Evolutionary conservation across 2,797 vertebrate genomes (phyloP).

Genomic region (Hephaestus fuliginosus): DNA sequence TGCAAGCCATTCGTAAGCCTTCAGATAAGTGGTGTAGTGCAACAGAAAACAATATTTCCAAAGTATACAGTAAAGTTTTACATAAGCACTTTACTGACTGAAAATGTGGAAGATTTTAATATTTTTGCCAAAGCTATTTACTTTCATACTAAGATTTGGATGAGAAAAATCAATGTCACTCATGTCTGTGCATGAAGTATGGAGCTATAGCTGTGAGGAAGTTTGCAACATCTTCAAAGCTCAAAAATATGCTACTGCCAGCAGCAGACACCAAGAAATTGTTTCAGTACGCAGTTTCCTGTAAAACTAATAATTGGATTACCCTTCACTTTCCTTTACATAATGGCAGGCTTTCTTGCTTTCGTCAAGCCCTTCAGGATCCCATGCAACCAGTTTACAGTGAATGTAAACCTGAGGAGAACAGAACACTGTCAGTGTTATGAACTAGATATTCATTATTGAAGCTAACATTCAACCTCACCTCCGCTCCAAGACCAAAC

Average conservation of each 20-base stretch:
- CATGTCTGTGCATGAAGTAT: neutral
- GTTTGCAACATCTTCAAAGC: too few species aligned
- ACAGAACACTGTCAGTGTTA: neutral
- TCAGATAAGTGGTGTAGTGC: neutral
- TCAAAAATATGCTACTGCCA: too few species aligned
- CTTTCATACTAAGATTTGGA: neutral
- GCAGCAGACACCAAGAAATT: too few species aligned
- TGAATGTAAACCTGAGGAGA: conserved; percentile 87
- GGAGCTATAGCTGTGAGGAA: neutral
- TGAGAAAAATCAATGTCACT: neutral
- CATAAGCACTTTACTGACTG: neutral
- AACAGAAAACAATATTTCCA: neutral
- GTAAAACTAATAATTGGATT: neutral
- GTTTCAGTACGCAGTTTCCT: too few species aligned
- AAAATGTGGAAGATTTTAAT: neutral
- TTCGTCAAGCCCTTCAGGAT: conserved; percentile 53
- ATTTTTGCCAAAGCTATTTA: neutral
- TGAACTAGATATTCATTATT: neutral
- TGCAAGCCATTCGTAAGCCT: neutral
- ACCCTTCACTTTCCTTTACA: conserved; percentile 75
- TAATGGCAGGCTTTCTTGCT: conserved; percentile 87
- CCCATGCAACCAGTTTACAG: conserved; percentile 85
- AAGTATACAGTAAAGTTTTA: neutral
- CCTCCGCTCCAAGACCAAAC: conserved; percentile 74
- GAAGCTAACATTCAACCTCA: conserved; percentile 7